Evolutionary conservation across 2,113 vertebrate species (phyloP).

Genomic region (Taxidea taxus): DNA sequence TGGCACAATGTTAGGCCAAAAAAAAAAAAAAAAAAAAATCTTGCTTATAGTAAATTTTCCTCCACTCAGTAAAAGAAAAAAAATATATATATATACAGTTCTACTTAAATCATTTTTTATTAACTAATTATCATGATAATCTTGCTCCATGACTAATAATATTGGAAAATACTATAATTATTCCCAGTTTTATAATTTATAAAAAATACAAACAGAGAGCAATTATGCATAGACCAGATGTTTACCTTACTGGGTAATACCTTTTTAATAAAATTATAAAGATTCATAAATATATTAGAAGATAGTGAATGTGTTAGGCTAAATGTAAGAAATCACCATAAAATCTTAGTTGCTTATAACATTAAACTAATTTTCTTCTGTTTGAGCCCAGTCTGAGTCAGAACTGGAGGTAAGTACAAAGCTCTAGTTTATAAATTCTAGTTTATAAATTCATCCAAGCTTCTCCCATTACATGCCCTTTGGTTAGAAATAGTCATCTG

Average conservation of each 20-base stretch:
- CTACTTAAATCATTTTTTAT: not conserved
- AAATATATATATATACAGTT: not conserved
- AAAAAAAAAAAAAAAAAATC: not conserved
- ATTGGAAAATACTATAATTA: not conserved
- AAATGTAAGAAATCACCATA: not conserved
- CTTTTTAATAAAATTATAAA: not conserved
- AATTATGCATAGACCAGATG: not conserved
- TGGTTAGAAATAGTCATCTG: not conserved
- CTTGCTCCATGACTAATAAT: not conserved
- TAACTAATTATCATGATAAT: not conserved
- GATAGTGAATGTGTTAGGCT: not conserved
- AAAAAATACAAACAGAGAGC: not conserved
- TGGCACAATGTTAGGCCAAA: not conserved
- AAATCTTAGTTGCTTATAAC: not conserved
- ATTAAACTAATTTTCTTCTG: not conserved
- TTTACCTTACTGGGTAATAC: not conserved
- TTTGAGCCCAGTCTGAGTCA: too few species aligned
- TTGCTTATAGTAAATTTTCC: not conserved
- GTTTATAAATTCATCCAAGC: not conserved
- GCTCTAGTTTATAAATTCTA: not conserved
- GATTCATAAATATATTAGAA: not conserved
- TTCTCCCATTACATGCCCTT: not conserved
- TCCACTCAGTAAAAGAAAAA: not conserved
- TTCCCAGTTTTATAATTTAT: not conserved
- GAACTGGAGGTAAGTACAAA: not conserved